Evolutionary conservation across 92 coral and sea anemone genomes (phyloP), one percentile per base, ranked within the genome.

Genomic region (Epizoanthus scotinus): DNA sequence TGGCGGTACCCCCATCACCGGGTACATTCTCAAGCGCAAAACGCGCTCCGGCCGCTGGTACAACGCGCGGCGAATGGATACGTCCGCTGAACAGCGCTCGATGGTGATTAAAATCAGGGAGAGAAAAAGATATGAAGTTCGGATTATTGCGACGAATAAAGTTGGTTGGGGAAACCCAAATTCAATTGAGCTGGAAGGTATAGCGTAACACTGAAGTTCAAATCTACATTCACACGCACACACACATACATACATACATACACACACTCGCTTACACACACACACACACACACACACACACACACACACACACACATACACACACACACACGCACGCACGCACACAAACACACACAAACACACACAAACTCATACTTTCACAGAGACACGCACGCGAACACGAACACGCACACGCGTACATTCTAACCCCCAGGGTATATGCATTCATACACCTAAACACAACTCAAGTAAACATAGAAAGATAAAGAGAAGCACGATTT

Each of bases 101-200:
- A 74, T 74, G 79, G 38, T 74, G 53, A 74, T 74, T 50, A 74
- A 74, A 20, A 74, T 74, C 22, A 74, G 20, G 53, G 54, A 74
- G 22, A 74, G 79, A 38, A 74, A 74, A 34, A 56, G 79, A 74
- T 74, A 74, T 20, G 66, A 29, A 34, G 66, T 74, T 20, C 79
- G 79, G 24, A 58, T 74, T 52, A n/a, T 74, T 29, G 67, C 79
- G 21, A 52, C 40, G 13, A 74, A 74, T 34, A 74, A 74, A 74
- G 79, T 74, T 74, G 79, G 79, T 31, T 74, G 79, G 79, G 59
- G 79, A 17, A 36, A 74, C 12, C 79, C 79, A 34, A 74, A 10
- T 18, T 21, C 27, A 3, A 74, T 57, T 58, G 67, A 29, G 13
- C 15, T 74, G 49, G 79, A 74, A 58, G 79, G 79, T 74, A 74